Base-by-base conservation (phyloP, 2,113 vertebrate genomes). In the Chlorodrepanis virens region DNA sequence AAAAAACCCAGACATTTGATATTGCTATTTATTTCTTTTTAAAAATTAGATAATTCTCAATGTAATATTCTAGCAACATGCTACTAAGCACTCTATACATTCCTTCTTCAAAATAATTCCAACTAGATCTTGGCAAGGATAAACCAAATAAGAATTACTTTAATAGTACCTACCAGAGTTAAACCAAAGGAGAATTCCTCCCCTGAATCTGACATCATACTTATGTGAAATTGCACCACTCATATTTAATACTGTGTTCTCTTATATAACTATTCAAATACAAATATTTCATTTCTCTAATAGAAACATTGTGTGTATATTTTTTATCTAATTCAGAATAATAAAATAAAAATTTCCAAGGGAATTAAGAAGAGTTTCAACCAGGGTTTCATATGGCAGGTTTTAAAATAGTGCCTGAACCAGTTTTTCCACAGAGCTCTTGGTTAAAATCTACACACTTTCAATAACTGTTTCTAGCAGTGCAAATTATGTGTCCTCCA, bases 341-440 rank as follows among this genome's bases (percentile, higher is more conserved):
- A 47, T 39, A 76, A 81, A 71, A 80, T 59, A 59, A 93, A 94
- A 68, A 79, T 50, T 87, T 91, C 92, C 83, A 89, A 50, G 47
- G 88, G 40, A 40, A 27, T 79, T 76, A 74, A 63, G 83, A 83
- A 83, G 33, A 93, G 45, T 68, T 96, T 90, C 56, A 94, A 59
- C 29, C 44, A 65, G 24, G 20, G 5, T 64, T 90, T 90, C 10
- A 33, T 89, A 94, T 59, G 59, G n/a, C 91, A 83, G 92, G 69
- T 86, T 97, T 93, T 93, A 97, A 97, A 97, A 96, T 79, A 97
- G 69, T 72, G 24, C 87, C 84, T 80, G 75, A 97, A 94, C 92
- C 89, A 96, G 68, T 96, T 96, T 35, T 95, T 85, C 56, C 71
- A 69, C 45, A 74, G 74, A 60, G 67, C 80, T 89, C 90, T 83